Percentiles rank a stretch among this genome's conserved stretches.
These are phyloP conservation scores for Plagodis dolabraria DNA, from an alignment of 2,888 invertebrate genomes.

Conservation along the genomic window DNA sequence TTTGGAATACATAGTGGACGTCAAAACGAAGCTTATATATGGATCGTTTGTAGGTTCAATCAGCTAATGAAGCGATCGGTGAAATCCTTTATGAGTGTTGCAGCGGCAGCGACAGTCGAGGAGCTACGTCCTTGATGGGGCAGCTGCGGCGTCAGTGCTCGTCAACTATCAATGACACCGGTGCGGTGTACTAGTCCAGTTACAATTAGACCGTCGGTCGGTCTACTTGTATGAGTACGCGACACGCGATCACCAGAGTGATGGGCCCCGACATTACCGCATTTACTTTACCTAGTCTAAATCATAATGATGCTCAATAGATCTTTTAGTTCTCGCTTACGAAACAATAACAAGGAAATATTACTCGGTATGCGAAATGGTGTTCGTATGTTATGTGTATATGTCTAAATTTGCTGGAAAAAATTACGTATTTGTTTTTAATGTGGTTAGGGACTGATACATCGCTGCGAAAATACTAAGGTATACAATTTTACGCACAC, in stretches of 20 bases:
- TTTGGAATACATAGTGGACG: too few species aligned
- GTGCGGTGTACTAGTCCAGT: slow-evolving; percentile 51
- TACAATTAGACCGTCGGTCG: slow-evolving; percentile 62
- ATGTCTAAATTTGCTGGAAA: slow-evolving; percentile 28
- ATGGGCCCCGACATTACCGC: slow-evolving; percentile 49
- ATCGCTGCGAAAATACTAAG: slow-evolving; percentile 21
- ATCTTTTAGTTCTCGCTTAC: slow-evolving; percentile 83
- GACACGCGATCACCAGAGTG: slow-evolving; percentile 44
- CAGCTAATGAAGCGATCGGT: too few species aligned
- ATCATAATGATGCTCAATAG: slow-evolving; percentile 68
- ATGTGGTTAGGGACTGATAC: slow-evolving; percentile 16
- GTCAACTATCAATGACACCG: slow-evolving; percentile 39
- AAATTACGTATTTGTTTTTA: slow-evolving; percentile 27
- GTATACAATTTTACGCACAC: slow-evolving; percentile 18
- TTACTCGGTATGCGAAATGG: slow-evolving; percentile 84
- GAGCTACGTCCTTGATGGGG: not conserved
- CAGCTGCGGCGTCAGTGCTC: slow-evolving; percentile 35
- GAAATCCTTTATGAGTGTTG: too few species aligned
- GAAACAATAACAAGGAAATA: slow-evolving; percentile 88
- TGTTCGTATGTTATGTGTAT: slow-evolving; percentile 36
- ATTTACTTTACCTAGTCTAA: slow-evolving; percentile 32
- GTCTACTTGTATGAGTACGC: slow-evolving; percentile 51
- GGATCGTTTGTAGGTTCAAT: too few species aligned
- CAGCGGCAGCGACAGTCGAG: too few species aligned
- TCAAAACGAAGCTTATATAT: too few species aligned